These are phyloP conservation scores for Pseudachorutes palmiensis DNA, from an alignment of 1,140 invertebrate genomes.

Conservation along the genomic window DNA sequence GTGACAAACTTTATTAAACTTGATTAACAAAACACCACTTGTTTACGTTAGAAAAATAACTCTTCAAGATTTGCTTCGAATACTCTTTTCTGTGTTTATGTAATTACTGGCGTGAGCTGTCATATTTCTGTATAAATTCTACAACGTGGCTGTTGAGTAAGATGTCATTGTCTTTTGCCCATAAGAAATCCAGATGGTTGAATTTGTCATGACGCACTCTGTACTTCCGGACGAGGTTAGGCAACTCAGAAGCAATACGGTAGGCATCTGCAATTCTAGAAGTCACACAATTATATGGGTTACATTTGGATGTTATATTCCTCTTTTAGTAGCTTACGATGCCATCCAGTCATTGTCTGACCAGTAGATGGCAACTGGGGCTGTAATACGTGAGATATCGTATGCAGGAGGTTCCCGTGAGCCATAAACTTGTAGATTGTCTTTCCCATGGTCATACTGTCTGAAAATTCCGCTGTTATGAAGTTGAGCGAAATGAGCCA, in stretches of 20 bases:
- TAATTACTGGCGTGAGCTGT: no score
- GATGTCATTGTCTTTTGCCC: conserved; percentile 40
- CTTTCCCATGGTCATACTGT: conserved; percentile 43
- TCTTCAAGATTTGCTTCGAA: no score
- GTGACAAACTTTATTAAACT: no score
- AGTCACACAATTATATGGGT: neutral
- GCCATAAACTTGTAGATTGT: conserved; percentile 43
- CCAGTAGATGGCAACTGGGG: conserved; percentile 57
- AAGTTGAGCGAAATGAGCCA: conserved; percentile 65
- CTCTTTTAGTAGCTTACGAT: conserved; percentile 43
- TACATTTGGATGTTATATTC: neutral
- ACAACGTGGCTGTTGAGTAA: conserved; percentile 27
- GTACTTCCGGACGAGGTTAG: conserved; percentile 45
- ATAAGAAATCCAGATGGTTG: conserved; percentile 43
- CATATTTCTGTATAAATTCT: no score
- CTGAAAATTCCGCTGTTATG: conserved; percentile 47
- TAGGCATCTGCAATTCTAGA: conserved; percentile 43
- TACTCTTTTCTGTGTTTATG: no score
- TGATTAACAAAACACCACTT: no score
- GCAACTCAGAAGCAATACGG: conserved; percentile 46
- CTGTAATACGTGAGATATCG: conserved; percentile 48
- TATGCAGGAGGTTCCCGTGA: conserved; percentile 53
- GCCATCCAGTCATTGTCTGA: conserved; percentile 51
- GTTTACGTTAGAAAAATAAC: no score
- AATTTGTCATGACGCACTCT: conserved; percentile 46